phyloP scores from a whole-genome alignment of 1,140 invertebrate species.

The Sinonovacula constricta region DNA sequence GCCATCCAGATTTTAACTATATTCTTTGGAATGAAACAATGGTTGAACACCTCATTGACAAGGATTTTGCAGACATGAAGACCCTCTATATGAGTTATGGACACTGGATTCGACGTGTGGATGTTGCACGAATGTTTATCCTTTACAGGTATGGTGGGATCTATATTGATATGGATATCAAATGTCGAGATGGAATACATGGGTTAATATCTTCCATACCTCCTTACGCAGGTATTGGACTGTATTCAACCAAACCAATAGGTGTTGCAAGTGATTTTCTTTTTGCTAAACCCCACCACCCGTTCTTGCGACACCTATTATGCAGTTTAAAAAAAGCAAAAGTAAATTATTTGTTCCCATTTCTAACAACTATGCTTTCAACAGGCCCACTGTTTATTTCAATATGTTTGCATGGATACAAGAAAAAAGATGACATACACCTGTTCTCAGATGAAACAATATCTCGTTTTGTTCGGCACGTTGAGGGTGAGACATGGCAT shows the following conservation, averaged over 20 bases:
- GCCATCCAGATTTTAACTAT: not conserved
- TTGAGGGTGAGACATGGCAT: conserved; percentile 17
- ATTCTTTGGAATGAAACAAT: conserved; percentile 17
- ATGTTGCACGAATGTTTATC: conserved; percentile 17
- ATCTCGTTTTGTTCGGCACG: conserved; percentile 16
- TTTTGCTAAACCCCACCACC: too few species aligned
- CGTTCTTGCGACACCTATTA: too few species aligned
- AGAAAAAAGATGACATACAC: not conserved
- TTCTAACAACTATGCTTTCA: too few species aligned
- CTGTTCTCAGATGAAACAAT: not conserved
- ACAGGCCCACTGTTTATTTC: too few species aligned
- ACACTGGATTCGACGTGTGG: conserved; percentile 18
- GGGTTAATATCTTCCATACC: too few species aligned
- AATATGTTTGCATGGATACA: too few species aligned
- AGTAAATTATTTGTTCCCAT: too few species aligned
- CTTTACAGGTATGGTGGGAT: conserved; percentile 17
- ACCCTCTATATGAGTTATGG: conserved; percentile 2
- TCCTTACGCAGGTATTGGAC: too few species aligned
- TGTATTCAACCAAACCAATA: too few species aligned
- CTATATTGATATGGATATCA: conserved; percentile 18
- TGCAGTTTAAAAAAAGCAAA: too few species aligned
- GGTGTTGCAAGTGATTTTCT: too few species aligned
- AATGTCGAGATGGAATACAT: too few species aligned
- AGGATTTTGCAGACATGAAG: not conserved
- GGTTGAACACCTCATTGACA: not conserved